Conservation (phyloP, 2,888 invertebrate genomes). For the Polyommatus iphigenia region DNA sequence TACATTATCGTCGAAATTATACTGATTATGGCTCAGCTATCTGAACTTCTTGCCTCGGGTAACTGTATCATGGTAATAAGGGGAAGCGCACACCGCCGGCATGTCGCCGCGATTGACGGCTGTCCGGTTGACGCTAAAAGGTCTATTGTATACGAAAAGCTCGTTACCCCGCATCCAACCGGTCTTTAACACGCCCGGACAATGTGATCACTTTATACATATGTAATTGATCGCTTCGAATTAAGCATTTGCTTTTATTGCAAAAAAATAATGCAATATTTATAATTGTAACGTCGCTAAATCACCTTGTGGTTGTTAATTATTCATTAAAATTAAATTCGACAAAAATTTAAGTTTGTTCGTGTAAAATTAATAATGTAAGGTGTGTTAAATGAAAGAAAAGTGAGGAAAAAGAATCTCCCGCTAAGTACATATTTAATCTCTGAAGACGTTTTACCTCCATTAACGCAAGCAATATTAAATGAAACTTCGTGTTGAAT, state of each 20-base stretch:
- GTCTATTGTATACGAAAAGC: conserved; percentile 79
- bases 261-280: neutral
- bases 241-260: neutral
- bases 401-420: neutral
- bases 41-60: conserved; percentile 40
- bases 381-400: neutral
- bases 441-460: conserved; percentile 12
- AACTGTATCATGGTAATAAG: conserved; percentile 56
- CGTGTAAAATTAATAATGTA: neutral
- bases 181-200: conserved; percentile 77
- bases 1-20: conserved; percentile 41
- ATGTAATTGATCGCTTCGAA: conserved; percentile 41
- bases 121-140: conserved; percentile 77
- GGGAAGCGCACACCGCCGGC: conserved; percentile 57
- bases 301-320: neutral
- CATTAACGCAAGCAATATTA: conserved; percentile 3
- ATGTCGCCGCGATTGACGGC: conserved; percentile 68
- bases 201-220: conserved; percentile 77
- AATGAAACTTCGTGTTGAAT: conserved; percentile 19
- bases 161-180: conserved; percentile 72
- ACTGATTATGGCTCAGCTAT: conserved; percentile 42
- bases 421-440: neutral
- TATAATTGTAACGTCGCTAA: neutral
- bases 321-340: neutral
- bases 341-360: neutral